A percentile compares a stretch with the other conserved stretches of the same genome.
phyloP scores from a whole-genome alignment of 2,888 invertebrate genomes.

The Cantharis rustica region DNA sequence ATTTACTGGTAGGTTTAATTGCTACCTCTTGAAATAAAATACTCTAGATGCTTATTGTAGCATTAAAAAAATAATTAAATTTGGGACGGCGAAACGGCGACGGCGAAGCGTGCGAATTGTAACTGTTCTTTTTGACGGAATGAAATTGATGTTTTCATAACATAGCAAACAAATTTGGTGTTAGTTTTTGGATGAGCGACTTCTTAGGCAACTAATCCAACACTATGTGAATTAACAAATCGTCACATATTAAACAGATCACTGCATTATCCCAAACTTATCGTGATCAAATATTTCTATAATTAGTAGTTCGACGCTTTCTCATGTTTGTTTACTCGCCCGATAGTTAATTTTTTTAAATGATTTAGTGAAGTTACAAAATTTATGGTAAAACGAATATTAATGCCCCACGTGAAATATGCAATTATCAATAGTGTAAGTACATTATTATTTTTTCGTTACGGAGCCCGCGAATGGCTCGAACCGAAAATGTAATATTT shows the following conservation, averaged over 20 bases:
- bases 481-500: background rate
- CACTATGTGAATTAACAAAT: background rate
- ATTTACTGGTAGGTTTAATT: too few species aligned
- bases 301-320: background rate
- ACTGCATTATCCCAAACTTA: background rate
- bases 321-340: background rate
- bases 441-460: background rate
- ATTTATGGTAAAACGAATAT: background rate
- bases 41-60: too few species aligned
- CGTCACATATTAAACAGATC: background rate
- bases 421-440: conserved; percentile 2
- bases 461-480: background rate
- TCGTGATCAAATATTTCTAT: background rate
- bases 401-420: conserved; percentile 5
- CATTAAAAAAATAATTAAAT: too few species aligned
- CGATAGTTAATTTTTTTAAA: background rate
- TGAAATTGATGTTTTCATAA: background rate
- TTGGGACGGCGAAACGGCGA: background rate
- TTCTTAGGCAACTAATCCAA: background rate
- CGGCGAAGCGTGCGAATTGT: background rate
- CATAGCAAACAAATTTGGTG: background rate
- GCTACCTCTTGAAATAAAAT: too few species aligned
- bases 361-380: background rate
- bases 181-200: background rate
- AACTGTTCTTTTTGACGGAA: background rate